Percentiles rank a stretch among this genome's conserved stretches.
These are phyloP conservation scores for Struthidea cinerea DNA, from an alignment of 2,113 vertebrate species.

Conservation along the genomic window DNA sequence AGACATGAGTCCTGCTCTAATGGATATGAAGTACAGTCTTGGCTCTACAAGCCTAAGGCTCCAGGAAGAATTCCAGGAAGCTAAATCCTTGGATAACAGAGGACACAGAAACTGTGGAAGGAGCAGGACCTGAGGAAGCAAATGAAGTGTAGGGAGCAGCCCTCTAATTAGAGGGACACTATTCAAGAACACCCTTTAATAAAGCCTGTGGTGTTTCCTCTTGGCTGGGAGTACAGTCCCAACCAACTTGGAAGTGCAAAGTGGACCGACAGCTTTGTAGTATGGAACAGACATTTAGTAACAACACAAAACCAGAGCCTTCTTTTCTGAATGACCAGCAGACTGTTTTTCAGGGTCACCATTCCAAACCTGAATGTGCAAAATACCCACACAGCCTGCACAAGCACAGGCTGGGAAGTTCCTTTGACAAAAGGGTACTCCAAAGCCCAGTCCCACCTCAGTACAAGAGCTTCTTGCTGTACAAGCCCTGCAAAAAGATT, in stretches of 20 bases:
- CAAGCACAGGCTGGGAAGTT: neutral
- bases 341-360: neutral
- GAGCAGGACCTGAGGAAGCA: neutral
- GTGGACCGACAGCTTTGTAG: neutral
- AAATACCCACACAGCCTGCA: neutral
- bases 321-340: neutral
- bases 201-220: neutral
- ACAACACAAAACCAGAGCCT: neutral
- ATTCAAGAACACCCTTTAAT: neutral
- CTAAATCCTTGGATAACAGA: neutral
- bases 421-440: neutral
- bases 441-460: neutral
- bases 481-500: neutral
- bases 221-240: neutral
- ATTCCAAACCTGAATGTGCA: neutral
- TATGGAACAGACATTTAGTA: neutral
- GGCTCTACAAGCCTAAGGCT: neutral
- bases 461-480: neutral
- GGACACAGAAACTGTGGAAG: neutral
- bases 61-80: neutral
- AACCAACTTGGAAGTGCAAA: neutral
- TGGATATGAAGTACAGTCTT: neutral
- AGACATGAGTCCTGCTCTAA: rapidly evolving
- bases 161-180: neutral
- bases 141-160: neutral